Evolutionary conservation across 2,797 vertebrate genomes (phyloP).

Genomic region (Fratercula arctica): DNA sequence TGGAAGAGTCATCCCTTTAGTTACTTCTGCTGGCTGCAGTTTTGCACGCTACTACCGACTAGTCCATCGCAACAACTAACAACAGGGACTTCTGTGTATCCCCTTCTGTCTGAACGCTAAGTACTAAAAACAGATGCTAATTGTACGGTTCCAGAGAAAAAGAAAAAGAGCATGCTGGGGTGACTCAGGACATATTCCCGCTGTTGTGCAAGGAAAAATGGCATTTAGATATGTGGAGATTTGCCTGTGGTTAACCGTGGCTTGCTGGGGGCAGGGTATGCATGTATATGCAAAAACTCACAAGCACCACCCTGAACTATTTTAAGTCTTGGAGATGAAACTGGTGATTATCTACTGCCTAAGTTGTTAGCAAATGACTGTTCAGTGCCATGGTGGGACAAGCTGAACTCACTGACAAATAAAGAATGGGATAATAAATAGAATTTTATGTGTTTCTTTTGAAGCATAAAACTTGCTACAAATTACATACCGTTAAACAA

Average conservation of each 20-base stretch:
- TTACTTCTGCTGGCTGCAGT: background rate
- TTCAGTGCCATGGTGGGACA: slow-evolving; percentile 10
- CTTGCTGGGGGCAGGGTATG: slow-evolving; percentile 7
- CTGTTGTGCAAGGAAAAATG: slow-evolving; percentile 17
- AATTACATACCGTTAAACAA: slow-evolving; percentile 63
- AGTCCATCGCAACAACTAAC: background rate
- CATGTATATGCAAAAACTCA: slow-evolving; percentile 22
- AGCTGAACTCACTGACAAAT: slow-evolving; percentile 44
- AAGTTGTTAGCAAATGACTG: slow-evolving; percentile 70
- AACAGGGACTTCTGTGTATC: slow-evolving; percentile 44
- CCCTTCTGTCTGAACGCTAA: background rate
- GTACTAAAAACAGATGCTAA: slow-evolving; percentile 71
- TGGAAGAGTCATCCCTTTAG: background rate
- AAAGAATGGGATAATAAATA: slow-evolving; percentile 69
- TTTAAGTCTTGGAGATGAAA: slow-evolving; percentile 73
- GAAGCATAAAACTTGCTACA: slow-evolving; percentile 65
- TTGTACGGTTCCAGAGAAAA: slow-evolving; percentile 60
- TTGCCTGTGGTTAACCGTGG: slow-evolving; percentile 44
- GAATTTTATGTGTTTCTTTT: slow-evolving; percentile 58
- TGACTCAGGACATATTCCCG: slow-evolving; percentile 15
- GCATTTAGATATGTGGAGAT: slow-evolving; percentile 34
- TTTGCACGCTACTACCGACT: background rate
- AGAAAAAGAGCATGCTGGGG: slow-evolving; percentile 13
- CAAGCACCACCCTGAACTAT: slow-evolving; percentile 76
- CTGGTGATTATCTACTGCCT: slow-evolving; percentile 74